These are phyloP conservation scores for Telmatochromis bifrenatus DNA, from an alignment of 2,113 vertebrate species.

Conservation along the genomic window DNA sequence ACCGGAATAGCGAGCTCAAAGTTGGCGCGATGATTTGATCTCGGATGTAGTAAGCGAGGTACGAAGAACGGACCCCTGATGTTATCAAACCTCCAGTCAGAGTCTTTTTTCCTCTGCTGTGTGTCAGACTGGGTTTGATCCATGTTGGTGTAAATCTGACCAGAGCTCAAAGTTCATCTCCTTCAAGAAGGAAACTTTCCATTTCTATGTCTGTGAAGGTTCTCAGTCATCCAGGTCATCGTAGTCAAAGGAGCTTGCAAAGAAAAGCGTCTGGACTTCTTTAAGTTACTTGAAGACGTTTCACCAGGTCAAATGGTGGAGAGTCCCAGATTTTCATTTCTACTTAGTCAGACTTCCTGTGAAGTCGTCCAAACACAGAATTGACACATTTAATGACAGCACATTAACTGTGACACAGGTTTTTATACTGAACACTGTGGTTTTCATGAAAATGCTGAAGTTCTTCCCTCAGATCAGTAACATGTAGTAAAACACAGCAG, in stretches of 20 bases:
- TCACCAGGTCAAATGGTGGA: too few relatives aligned
- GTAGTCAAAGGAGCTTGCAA: too few relatives aligned
- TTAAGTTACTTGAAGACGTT: too few relatives aligned
- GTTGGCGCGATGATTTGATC: too few relatives aligned
- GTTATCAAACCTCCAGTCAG: not conserved
- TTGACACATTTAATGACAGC: accelerated
- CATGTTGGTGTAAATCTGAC: not conserved
- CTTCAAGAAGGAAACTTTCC: not conserved
- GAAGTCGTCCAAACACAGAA: not conserved
- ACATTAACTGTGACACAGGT: not conserved
- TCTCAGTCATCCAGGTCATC: too few relatives aligned
- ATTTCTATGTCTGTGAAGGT: not conserved
- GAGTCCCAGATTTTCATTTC: not conserved
- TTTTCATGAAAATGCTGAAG: not conserved
- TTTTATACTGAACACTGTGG: not conserved
- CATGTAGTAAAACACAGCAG: not conserved
- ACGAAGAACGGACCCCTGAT: not conserved
- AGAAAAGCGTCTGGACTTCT: too few relatives aligned
- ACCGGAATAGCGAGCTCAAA: too few relatives aligned
- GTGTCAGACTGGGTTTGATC: not conserved
- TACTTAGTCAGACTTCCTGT: not conserved
- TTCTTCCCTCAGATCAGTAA: accelerated
- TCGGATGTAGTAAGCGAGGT: too few relatives aligned
- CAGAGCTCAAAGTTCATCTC: not conserved
- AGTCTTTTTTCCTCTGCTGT: not conserved